Percentiles rank a stretch among this genome's conserved stretches.
phyloP scores from a whole-genome alignment of 1,140 invertebrate genomes.

The Euborellia annulipes region DNA sequence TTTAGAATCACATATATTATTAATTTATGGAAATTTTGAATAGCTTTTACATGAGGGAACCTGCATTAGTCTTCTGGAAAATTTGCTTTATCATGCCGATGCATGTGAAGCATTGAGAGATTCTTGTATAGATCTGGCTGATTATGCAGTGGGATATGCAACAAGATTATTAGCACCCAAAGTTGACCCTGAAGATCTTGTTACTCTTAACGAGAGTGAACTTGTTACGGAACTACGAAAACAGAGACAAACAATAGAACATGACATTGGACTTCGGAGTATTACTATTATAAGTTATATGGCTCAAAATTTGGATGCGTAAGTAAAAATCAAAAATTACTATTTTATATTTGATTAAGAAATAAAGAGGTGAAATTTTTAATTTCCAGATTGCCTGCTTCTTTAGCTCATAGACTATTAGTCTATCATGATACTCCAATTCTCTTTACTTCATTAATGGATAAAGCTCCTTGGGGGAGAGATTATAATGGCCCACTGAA shows the following conservation, averaged over 20 bases:
- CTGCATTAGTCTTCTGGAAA: conserved; percentile 51
- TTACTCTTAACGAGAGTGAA: no score
- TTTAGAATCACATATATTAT: no score
- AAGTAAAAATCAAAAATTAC: background rate
- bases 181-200: no score
- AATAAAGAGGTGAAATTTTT: background rate
- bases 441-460: conserved; percentile 47
- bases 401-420: background rate
- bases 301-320: conserved; percentile 15
- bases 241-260: no score
- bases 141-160: conserved; percentile 45
- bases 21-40: no score
- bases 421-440: conserved; percentile 49
- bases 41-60: conserved; percentile 53
- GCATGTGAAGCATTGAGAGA: conserved; percentile 51
- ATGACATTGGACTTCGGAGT: conserved; percentile 48
- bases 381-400: background rate
- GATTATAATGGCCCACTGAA: no score
- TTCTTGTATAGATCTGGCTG: conserved; percentile 51
- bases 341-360: background rate
- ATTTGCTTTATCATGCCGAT: conserved; percentile 54
- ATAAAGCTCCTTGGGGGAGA: conserved; percentile 44
- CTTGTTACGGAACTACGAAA: no score
- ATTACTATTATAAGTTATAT: conserved; percentile 50
- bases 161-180: conserved; percentile 24